Evolutionary conservation across 1,140 invertebrate species (phyloP).

Genomic region (Cotesia typhae): DNA sequence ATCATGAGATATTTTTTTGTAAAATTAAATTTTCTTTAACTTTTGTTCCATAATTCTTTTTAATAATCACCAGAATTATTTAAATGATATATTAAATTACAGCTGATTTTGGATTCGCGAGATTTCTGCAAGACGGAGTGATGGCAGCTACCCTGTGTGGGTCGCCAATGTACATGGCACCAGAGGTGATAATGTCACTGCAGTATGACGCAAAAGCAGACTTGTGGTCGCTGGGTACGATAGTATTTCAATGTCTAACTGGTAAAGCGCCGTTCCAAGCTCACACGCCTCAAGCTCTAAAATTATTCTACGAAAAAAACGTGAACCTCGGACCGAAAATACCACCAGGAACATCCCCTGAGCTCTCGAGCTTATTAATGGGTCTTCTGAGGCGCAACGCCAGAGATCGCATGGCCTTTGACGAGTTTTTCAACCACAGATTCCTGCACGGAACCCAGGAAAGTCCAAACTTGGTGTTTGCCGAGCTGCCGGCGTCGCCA

Average conservation of each 20-base stretch:
- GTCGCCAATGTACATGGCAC: slow-evolving; percentile 99
- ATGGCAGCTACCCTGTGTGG: slow-evolving; percentile 99
- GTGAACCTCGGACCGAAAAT: slow-evolving; percentile 96
- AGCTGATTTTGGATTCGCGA: slow-evolving; percentile 99
- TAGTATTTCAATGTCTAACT: slow-evolving; percentile 98
- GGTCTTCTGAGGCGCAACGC: slow-evolving; percentile 91
- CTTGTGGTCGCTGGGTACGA: slow-evolving; percentile 98
- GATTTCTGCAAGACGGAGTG: slow-evolving; percentile 97
- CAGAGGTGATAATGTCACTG: slow-evolving; percentile 99
- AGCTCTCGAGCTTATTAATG: slow-evolving; percentile 86
- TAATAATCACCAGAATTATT: neutral
- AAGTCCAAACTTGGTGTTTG: slow-evolving; percentile 54
- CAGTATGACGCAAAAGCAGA: slow-evolving; percentile 99
- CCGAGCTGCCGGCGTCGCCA: slow-evolving; percentile 62
- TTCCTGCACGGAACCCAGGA: slow-evolving; percentile 80
- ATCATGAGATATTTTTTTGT: too few species aligned
- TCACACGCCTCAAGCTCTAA: slow-evolving; percentile 96
- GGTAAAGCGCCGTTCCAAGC: slow-evolving; percentile 99
- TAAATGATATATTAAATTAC: slow-evolving; percentile 55
- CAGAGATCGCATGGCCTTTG: slow-evolving; percentile 94
- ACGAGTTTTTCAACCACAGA: slow-evolving; percentile 91
- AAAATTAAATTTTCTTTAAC: too few species aligned
- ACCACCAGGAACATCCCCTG: slow-evolving; percentile 88
- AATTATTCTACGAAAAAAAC: slow-evolving; percentile 97
- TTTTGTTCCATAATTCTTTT: too few species aligned